phyloP scores from a whole-genome alignment of 2,797 vertebrate species.

The Acrocephalus scirpaceus region DNA sequence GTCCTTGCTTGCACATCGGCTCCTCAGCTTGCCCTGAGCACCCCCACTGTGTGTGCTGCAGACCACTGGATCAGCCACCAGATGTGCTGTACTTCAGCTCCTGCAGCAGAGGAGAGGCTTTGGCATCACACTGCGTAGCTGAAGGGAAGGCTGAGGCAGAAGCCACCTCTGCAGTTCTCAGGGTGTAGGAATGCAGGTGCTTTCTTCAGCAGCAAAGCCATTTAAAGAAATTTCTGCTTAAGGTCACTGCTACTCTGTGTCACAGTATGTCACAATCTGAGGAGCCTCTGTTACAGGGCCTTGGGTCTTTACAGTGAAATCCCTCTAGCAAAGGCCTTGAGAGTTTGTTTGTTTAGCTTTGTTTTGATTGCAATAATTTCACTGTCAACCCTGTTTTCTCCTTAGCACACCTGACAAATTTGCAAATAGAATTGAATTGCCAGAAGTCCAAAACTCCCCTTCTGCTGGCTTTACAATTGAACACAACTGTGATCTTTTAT shows the following conservation, averaged over 20 bases:
- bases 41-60: neutral
- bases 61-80: neutral
- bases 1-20: neutral
- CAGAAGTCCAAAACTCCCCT: neutral
- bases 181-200: neutral
- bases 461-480: neutral
- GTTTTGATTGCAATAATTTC: neutral
- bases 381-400: neutral
- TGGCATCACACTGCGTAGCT: rapidly evolving
- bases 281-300: neutral
- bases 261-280: neutral
- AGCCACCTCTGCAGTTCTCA: neutral
- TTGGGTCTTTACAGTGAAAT: neutral
- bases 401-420: neutral
- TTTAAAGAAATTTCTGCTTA: neutral
- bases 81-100: neutral
- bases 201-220: neutral
- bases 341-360: neutral
- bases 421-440: neutral
- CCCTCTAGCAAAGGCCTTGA: neutral
- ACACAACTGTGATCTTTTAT: neutral
- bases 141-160: neutral
- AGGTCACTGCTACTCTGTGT: neutral
- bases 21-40: neutral
- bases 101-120: neutral